These are phyloP conservation scores for Thrips palmi DNA, from an alignment of 1,140 invertebrate species.

Conservation along the genomic window DNA sequence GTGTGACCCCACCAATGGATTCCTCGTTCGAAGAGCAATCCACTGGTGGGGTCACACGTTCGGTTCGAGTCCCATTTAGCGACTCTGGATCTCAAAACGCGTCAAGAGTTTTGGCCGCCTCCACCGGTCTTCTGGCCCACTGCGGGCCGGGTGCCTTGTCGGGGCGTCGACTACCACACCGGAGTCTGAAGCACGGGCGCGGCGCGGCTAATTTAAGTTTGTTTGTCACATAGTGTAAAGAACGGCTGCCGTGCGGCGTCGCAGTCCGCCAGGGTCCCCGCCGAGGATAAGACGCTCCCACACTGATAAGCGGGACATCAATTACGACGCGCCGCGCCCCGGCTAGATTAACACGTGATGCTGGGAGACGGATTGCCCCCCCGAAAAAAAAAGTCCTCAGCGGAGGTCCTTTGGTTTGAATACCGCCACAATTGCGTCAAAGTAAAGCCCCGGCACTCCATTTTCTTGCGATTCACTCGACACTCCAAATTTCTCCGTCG, in stretches of 20 bases:
- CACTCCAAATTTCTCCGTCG: too few species aligned
- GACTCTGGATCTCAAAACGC: too few species aligned
- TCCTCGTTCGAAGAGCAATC: too few species aligned
- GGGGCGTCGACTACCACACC: too few species aligned
- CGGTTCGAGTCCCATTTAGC: too few species aligned
- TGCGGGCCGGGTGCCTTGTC: too few species aligned
- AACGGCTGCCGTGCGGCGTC: not conserved
- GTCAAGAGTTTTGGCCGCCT: too few species aligned
- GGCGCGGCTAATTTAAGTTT: not conserved
- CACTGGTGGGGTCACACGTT: too few species aligned
- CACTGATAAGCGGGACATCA: not conserved
- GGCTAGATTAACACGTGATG: not conserved
- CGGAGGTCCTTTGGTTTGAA: not conserved
- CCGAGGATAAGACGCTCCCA: not conserved
- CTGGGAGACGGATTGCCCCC: not conserved
- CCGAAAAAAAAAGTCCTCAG: not conserved
- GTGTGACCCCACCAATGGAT: too few species aligned
- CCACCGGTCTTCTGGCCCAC: too few species aligned
- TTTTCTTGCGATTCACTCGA: too few species aligned
- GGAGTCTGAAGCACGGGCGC: constrained; percentile 1
- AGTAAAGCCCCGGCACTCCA: too few species aligned
- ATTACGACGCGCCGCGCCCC: not conserved
- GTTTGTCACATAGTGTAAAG: not conserved
- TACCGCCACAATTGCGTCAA: constrained; percentile 1
- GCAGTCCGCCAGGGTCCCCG: not conserved